phyloP scores from a whole-genome alignment of 2,797 vertebrate species.

The Clarias platycephalus region DNA sequence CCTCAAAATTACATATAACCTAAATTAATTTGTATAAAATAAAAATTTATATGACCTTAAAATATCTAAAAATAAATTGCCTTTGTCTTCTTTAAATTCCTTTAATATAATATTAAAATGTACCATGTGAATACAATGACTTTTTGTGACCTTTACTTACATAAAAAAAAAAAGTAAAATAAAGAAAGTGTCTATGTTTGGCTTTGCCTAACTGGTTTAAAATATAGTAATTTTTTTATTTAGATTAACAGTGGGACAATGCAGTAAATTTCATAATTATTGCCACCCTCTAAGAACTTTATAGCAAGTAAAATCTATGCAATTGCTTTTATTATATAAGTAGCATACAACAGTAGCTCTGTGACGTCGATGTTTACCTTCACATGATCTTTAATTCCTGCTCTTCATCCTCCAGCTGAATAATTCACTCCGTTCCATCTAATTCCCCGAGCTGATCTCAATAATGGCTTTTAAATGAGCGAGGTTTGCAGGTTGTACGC shows the following conservation, averaged over 20 bases:
- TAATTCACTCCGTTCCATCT: slow-evolving; percentile 47
- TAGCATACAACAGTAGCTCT: neutral
- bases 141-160: too few relatives aligned
- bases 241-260: neutral
- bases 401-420: slow-evolving; percentile 26
- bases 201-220: neutral
- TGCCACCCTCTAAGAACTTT: neutral
- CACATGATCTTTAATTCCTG: neutral
- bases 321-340: neutral
- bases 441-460: slow-evolving; percentile 37
- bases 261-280: neutral
- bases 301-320: neutral
- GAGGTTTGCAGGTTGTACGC: neutral
- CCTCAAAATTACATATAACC: too few relatives aligned
- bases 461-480: slow-evolving; percentile 46
- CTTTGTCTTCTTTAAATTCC: too few relatives aligned
- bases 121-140: too few relatives aligned
- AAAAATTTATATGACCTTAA: too few relatives aligned
- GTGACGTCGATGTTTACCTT: neutral
- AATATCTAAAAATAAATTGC: too few relatives aligned
- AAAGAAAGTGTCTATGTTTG: neutral
- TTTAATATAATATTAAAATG: too few relatives aligned
- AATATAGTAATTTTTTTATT: neutral
- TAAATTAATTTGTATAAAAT: too few relatives aligned
- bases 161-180: too few relatives aligned